A percentile compares a stretch with the other conserved stretches of the same genome.
Conservation (phyloP, 2,113 vertebrate species). For the Lethenteron reissneri region DNA sequence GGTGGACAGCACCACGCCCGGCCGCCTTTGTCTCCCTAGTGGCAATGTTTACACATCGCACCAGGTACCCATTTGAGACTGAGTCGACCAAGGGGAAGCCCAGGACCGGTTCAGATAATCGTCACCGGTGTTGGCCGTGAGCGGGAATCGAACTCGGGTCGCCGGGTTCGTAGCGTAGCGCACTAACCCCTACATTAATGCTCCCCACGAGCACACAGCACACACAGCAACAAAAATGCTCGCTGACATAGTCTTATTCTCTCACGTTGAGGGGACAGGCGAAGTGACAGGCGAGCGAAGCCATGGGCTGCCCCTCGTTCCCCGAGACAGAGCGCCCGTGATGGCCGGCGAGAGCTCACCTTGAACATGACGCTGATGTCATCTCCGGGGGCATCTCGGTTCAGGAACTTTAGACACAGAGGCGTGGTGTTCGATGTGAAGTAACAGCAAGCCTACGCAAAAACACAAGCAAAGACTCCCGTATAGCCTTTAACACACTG, state of each 20-base stretch:
- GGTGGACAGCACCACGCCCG: too few species aligned
- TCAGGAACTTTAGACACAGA: conserved; percentile 74
- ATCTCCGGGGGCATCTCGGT: conserved; percentile 55
- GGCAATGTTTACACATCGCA: too few species aligned
- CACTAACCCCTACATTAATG: conserved; percentile 7
- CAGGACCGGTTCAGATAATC: too few species aligned
- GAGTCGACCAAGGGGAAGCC: too few species aligned
- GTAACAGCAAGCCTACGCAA: too few species aligned
- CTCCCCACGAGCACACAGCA: background rate
- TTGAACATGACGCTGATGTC: conserved; percentile 83
- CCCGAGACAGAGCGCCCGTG: conserved; percentile 8
- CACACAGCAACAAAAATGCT: background rate
- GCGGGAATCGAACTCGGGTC: too few species aligned
- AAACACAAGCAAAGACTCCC: too few species aligned
- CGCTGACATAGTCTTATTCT: background rate
- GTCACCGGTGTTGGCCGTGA: too few species aligned
- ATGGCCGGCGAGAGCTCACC: conserved; percentile 22
- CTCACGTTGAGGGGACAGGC: background rate
- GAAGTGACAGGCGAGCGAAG: conserved; percentile 11
- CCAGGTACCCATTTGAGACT: too few species aligned
- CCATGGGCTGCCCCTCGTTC: conserved; percentile 9
- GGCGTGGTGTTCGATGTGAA: conserved; percentile 16
- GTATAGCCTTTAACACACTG: too few species aligned
- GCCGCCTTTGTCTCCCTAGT: too few species aligned
- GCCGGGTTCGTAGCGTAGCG: background rate